Evolutionary conservation across 2,113 vertebrate species (phyloP).

Genomic region (Phasianus colchicus): DNA sequence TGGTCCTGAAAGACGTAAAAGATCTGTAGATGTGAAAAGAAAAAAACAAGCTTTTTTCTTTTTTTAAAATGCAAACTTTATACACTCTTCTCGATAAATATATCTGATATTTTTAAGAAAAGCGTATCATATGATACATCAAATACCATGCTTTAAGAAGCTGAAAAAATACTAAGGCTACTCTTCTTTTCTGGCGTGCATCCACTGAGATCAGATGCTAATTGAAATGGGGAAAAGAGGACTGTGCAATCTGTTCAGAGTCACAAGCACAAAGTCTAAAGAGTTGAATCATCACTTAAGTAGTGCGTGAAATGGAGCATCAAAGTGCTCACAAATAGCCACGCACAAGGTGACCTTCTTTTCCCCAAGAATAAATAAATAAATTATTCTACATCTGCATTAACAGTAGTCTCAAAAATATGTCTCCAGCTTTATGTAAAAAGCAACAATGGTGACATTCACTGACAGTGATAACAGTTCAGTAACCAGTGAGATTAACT

Average conservation of each 20-base stretch:
- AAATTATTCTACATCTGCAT: neutral
- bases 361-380: neutral
- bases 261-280: slow-evolving; percentile 34
- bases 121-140: neutral
- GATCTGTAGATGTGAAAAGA: slow-evolving; percentile 72
- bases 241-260: slow-evolving; percentile 1
- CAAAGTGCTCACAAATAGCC: slow-evolving; percentile 34
- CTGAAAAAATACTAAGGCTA: neutral
- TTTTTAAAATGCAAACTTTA: neutral
- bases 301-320: slow-evolving; percentile 19
- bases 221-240: neutral
- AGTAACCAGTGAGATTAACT: neutral
- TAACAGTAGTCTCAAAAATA: neutral
- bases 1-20: slow-evolving; percentile 77
- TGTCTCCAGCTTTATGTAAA: neutral
- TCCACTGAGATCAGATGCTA: slow-evolving; percentile 22
- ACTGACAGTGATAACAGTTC: neutral
- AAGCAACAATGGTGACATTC: neutral
- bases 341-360: neutral
- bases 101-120: neutral
- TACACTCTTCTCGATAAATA: neutral
- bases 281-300: slow-evolving; percentile 28
- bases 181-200: slow-evolving; percentile 6
- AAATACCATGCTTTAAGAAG: neutral
- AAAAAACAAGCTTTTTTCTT: neutral